Evolutionary conservation across 1,140 invertebrate genomes (phyloP), one percentile per base, ranked within the genome.

Genomic region (Drosophila albomicans): DNA sequence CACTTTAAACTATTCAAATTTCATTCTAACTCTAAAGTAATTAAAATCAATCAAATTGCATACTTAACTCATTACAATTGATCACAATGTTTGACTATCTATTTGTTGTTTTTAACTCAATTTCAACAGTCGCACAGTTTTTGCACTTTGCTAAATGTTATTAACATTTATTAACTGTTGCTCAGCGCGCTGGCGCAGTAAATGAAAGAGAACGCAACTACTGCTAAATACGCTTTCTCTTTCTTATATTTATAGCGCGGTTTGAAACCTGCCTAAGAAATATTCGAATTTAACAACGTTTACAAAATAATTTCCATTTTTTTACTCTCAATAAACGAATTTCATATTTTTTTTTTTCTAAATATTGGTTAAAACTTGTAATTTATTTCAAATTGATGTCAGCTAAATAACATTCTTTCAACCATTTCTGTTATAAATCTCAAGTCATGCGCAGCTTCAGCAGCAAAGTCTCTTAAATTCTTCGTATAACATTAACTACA

Each of bases 201-300:
- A 0, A 1, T 1, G 1, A 28, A 64, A 64, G 62, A 64, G 62
- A 30, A n/a, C 13, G 28, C 30, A 13, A 20, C 30, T 10, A 2
- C 5, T 15, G n/a, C 15, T 1, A n/a, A 15, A 11, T 1, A 4
- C 8, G 32, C 54, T 3, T 5, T 43, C 45, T 58, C 25, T 54
- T 59, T 62, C 13, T 28, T 13, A 64, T 51, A 71, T 38, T 75
- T 71, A 75, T 72, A 5, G 73, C 61, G 11, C 0, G 52, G 61
- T 70, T 35, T 16, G 32, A 59, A 52, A 64, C 73, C 13, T 16
- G 46, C 25, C 67, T 75, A 52, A n/a, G 41, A 0, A 43, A 43
- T 13, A 43, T 43, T 43, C n/a, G 4, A 43, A 43, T 41, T 5
- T 32, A 32, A 7, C 30, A 32, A 32, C 32, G 1, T 32, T 32